phyloP scores from a whole-genome alignment of 2,797 vertebrate species.

The Girardinus metallicus region DNA sequence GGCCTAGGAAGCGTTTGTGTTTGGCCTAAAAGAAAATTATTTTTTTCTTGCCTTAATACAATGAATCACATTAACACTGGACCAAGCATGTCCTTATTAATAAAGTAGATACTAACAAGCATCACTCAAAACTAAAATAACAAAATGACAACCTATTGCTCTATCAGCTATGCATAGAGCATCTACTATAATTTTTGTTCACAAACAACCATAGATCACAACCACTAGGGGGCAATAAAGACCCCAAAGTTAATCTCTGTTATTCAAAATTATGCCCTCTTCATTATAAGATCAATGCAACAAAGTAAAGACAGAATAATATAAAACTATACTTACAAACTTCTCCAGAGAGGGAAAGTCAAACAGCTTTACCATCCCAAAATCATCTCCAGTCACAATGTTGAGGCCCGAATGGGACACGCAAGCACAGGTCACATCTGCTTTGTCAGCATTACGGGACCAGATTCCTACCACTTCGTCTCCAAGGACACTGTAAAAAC shows the following conservation, averaged over 20 bases:
- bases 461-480: constrained; percentile 97
- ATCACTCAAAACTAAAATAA: not conserved
- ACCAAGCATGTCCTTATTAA: not conserved
- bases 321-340: constrained; percentile 89
- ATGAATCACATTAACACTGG: not conserved
- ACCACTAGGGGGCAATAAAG: not conserved
- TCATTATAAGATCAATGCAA: not conserved
- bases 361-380: constrained; percentile 98
- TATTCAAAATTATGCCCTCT: not conserved
- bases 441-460: constrained; percentile 96
- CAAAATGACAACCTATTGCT: not conserved
- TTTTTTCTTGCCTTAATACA: not conserved
- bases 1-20: constrained; percentile 97
- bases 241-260: not conserved
- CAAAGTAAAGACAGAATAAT: not conserved
- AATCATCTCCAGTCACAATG: constrained; percentile 96
- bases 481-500: constrained; percentile 87
- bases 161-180: not conserved
- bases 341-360: constrained; percentile 98
- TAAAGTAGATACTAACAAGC: not conserved
- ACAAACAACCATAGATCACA: not conserved
- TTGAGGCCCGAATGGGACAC: constrained; percentile 98
- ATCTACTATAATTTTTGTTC: not conserved
- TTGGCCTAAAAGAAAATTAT: constrained; percentile 85
- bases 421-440: constrained; percentile 95